phyloP scores from a whole-genome alignment of 2,888 invertebrate species.

The Ormyrus nitidulus region DNA sequence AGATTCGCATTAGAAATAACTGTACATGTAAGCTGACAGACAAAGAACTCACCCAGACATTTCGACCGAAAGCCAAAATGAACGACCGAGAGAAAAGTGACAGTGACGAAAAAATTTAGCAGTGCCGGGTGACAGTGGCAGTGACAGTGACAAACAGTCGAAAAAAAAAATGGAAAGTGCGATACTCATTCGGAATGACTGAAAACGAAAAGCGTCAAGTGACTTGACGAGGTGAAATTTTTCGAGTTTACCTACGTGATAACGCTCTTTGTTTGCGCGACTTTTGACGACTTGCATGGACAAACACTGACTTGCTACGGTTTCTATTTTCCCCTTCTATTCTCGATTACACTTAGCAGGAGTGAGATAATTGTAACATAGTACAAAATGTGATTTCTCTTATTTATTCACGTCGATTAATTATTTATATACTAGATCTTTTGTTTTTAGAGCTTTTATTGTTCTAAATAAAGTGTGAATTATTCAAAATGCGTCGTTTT shows the following conservation, averaged over 20 bases:
- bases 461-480: slow-evolving; percentile 16
- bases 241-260: slow-evolving; percentile 10
- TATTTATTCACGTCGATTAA: slow-evolving; percentile 22
- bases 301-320: slow-evolving; percentile 13
- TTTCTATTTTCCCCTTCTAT: background rate
- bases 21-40: slow-evolving; percentile 12
- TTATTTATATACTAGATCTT: slow-evolving; percentile 6
- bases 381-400: slow-evolving; percentile 36
- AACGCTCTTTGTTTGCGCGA: slow-evolving; percentile 13
- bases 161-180: slow-evolving; percentile 42
- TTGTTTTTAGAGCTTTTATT: slow-evolving; percentile 10
- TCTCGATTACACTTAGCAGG: background rate
- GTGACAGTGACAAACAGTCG: slow-evolving; percentile 2
- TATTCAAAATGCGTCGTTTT: background rate
- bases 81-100: slow-evolving; percentile 42
- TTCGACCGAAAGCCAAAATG: slow-evolving; percentile 17
- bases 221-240: slow-evolving; percentile 35
- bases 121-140: slow-evolving; percentile 49
- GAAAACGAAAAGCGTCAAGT: slow-evolving; percentile 25
- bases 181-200: slow-evolving; percentile 1
- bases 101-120: slow-evolving; percentile 35
- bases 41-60: slow-evolving; percentile 9
- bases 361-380: slow-evolving; percentile 20
- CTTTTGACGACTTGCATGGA: slow-evolving; percentile 18
- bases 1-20: slow-evolving; percentile 27